Conservation (phyloP, 2,113 vertebrate species). For the Aramus guarauna region DNA sequence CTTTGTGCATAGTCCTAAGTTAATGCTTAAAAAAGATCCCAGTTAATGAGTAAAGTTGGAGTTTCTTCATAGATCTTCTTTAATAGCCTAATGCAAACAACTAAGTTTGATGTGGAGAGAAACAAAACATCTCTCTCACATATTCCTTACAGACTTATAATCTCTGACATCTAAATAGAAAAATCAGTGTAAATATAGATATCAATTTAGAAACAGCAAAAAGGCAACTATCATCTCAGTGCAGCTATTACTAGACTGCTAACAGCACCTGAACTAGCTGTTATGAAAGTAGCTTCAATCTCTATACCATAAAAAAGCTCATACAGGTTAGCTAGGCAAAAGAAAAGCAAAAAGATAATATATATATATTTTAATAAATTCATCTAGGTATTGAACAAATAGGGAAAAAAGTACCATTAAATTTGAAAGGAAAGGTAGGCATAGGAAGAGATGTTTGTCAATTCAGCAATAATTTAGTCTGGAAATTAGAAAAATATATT, state of each 20-base stretch:
- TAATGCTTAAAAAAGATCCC: background rate
- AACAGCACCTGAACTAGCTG: background rate
- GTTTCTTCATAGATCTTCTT: background rate
- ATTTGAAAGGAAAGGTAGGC: background rate
- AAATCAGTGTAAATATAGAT: background rate
- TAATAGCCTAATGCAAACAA: background rate
- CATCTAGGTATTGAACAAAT: background rate
- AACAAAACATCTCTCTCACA: background rate
- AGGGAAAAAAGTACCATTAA: fast-evolving
- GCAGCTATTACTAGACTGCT: background rate
- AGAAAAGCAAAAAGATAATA: background rate
- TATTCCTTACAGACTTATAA: background rate
- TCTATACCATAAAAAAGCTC: background rate
- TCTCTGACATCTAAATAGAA: background rate
- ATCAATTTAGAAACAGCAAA: background rate
- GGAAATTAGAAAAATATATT: background rate
- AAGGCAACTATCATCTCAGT: background rate
- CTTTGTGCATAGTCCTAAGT: background rate
- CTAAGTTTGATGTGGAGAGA: background rate
- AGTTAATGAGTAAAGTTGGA: background rate
- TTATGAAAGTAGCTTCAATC: background rate
- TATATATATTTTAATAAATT: background rate
- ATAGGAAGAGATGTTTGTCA: background rate
- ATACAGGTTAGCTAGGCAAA: background rate
- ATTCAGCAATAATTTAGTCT: background rate